Evolutionary conservation across 64 coral and sea anemone genomes (phyloP).

Genomic region (Montipora sp.): DNA sequence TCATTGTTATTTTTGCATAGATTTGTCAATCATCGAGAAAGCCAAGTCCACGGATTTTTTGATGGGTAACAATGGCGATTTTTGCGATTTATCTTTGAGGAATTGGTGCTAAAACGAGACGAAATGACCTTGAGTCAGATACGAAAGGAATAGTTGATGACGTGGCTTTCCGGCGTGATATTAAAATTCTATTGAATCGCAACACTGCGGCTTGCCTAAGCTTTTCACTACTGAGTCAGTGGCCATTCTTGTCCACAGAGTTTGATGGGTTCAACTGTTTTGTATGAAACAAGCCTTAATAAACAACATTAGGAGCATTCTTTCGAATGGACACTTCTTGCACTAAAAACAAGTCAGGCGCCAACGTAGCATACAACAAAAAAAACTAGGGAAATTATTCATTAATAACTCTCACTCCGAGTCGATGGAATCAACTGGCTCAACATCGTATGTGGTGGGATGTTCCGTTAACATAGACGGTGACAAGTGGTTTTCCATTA

Average conservation of each 20-base stretch:
- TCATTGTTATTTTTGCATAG: background rate
- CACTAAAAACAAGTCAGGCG: background rate
- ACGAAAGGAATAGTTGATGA: background rate
- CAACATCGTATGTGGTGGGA: background rate
- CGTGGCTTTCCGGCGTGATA: background rate
- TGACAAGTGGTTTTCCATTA: background rate
- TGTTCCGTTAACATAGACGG: background rate
- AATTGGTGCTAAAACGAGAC: background rate
- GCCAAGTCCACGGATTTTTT: background rate
- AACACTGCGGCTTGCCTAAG: no score
- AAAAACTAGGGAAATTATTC: background rate
- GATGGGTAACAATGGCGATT: background rate
- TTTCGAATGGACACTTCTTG: background rate
- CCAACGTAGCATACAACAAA: background rate
- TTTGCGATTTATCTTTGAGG: background rate
- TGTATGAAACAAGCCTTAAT: background rate
- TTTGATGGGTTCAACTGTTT: background rate
- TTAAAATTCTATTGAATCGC: no score
- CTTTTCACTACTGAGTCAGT: no score
- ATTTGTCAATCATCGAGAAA: slow-evolving; percentile 21
- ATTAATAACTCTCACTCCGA: background rate
- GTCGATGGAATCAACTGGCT: no score
- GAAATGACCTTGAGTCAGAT: background rate
- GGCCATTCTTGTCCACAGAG: background rate
- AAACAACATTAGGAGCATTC: background rate